Percentiles rank a stretch among this genome's conserved stretches.
Evolutionary conservation across 2,113 vertebrate genomes (phyloP).

Genomic region (Gnathonemus echidnorhynchus): DNA sequence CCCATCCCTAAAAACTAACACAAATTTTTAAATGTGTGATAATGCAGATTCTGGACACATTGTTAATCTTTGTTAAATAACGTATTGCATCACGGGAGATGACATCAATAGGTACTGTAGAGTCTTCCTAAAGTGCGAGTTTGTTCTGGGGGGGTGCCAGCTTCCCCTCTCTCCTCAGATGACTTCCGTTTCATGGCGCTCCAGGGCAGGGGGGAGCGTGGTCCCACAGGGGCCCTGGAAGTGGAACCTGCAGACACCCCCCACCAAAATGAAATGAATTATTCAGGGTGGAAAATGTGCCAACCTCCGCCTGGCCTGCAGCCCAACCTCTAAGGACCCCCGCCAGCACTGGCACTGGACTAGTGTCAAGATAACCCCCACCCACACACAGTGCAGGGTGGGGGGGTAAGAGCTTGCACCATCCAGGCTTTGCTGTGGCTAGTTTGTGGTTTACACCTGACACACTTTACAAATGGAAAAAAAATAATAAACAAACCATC

Average conservation of each 20-base stretch:
- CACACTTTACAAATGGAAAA: not conserved
- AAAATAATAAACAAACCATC: not conserved
- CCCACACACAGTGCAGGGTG: not conserved
- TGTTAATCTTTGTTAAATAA: not conserved
- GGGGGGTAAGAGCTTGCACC: not conserved
- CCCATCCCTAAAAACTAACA: not conserved
- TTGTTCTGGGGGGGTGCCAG: not conserved
- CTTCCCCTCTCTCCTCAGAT: conserved; percentile 29
- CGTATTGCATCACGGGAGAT: not conserved
- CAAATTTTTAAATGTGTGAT: not conserved
- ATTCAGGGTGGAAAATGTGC: not conserved
- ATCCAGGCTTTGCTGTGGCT: not conserved
- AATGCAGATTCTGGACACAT: not conserved
- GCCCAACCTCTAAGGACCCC: not conserved
- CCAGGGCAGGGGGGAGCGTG: conserved; percentile 77
- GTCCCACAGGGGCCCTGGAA: conserved; percentile 84
- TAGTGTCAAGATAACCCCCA: not conserved
- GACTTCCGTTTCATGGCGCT: conserved; percentile 62
- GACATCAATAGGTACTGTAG: not conserved
- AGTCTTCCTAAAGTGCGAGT: not conserved
- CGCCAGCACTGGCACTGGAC: not conserved
- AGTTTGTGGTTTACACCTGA: not conserved
- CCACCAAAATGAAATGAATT: conserved; percentile 1
- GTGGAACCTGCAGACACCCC: conserved; percentile 72
- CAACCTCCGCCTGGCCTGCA: not conserved